phyloP scores from a whole-genome alignment of 2,888 invertebrate species.

The Oasisia sp. region DNA sequence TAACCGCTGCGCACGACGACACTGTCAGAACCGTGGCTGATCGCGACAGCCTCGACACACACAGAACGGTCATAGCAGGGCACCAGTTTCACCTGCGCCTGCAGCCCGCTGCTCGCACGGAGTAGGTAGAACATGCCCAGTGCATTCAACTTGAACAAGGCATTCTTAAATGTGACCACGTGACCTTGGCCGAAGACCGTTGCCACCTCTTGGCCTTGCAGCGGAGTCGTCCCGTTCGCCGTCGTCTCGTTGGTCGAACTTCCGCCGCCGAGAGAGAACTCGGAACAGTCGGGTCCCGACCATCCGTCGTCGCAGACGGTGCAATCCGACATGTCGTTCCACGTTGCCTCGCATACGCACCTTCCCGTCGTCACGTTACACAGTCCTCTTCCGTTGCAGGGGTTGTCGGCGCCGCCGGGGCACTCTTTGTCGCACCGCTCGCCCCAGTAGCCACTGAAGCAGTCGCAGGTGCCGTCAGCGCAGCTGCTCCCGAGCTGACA shows the following conservation, averaged over 20 bases:
- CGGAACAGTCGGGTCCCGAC: constrained; percentile 39
- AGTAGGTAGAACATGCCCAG: constrained; percentile 41
- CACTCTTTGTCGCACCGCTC: constrained; percentile 40
- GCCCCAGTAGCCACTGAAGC: constrained; percentile 46
- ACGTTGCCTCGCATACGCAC: constrained; percentile 41
- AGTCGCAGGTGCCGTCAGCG: constrained; percentile 36
- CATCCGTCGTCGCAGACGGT: constrained; percentile 37
- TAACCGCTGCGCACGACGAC: constrained; percentile 41
- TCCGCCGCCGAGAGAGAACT: neutral
- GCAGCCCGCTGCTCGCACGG: constrained; percentile 27
- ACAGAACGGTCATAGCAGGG: constrained; percentile 36
- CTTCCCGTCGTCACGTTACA: constrained; percentile 39
- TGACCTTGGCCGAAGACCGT: constrained; percentile 40
- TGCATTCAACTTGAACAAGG: constrained; percentile 35
- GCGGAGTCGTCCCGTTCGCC: neutral
- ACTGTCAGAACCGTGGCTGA: constrained; percentile 33
- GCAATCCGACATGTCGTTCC: constrained; percentile 37
- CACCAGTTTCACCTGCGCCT: constrained; percentile 36
- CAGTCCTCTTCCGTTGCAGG: constrained; percentile 40
- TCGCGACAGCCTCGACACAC: constrained; percentile 39
- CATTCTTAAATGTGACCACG: constrained; percentile 34
- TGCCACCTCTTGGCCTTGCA: neutral
- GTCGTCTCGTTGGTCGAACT: neutral
- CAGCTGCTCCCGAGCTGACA: neutral
- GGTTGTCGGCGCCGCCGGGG: constrained; percentile 40